Evolutionary conservation across 2,797 vertebrate species (phyloP).

Genomic region (Rhodeus uyekii): DNA sequence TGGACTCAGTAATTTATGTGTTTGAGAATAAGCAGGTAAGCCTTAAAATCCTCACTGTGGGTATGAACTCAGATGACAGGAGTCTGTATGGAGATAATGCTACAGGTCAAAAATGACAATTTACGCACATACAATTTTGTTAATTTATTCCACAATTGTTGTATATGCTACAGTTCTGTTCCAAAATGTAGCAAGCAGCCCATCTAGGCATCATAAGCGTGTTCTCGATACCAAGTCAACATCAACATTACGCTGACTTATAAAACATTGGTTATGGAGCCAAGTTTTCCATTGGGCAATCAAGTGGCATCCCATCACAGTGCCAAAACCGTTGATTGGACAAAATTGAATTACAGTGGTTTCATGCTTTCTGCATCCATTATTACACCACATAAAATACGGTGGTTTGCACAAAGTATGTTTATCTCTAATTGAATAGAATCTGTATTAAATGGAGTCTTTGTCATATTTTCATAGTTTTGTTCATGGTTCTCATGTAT

Average conservation of each 20-base stretch:
- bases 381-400: constrained; percentile 18
- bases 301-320: neutral
- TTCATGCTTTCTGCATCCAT: constrained; percentile 14
- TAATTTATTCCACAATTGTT: neutral
- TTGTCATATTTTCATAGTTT: constrained; percentile 1
- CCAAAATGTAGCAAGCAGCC: neutral
- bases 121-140: neutral
- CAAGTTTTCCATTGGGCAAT: constrained; percentile 4
- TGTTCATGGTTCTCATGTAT: neutral
- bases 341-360: constrained; percentile 11
- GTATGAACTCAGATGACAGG: constrained; percentile 41
- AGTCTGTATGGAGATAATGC: neutral
- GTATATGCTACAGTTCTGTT: neutral
- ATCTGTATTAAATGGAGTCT: neutral
- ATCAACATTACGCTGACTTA: neutral
- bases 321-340: constrained; percentile 6
- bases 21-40: constrained; percentile 52
- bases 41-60: constrained; percentile 38
- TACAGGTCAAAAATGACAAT: neutral
- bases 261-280: neutral
- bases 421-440: constrained; percentile 17
- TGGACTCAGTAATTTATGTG: constrained; percentile 58
- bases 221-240: neutral
- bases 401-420: neutral
- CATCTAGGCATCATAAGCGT: neutral